Conservation (phyloP, 2,797 vertebrate genomes). For the Falco rusticolus region DNA sequence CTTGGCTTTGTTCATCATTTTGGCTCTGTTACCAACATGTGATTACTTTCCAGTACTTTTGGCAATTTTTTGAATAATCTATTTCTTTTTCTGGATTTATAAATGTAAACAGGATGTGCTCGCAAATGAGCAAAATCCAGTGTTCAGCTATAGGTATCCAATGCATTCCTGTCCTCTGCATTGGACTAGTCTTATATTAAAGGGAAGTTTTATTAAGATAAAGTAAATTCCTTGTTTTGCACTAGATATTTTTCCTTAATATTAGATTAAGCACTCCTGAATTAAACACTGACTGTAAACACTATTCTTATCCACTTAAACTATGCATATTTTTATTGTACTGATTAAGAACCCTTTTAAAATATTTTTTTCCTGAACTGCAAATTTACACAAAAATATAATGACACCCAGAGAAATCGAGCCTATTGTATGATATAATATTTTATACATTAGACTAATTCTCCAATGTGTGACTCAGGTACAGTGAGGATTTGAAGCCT, state of each 20-base stretch:
- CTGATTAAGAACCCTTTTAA: not conserved
- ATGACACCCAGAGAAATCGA: not conserved
- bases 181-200: not conserved
- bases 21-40: not conserved
- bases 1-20: not conserved
- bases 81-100: not conserved
- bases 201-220: not conserved
- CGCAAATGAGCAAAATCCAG: not conserved
- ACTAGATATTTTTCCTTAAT: not conserved
- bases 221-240: not conserved
- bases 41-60: not conserved
- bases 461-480: not conserved
- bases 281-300: not conserved
- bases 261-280: not conserved
- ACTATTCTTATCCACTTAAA: not conserved
- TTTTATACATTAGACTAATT: not conserved
- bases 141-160: not conserved
- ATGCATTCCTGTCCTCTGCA: not conserved
- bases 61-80: not conserved
- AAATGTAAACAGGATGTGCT: conserved; percentile 1
- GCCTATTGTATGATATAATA: not conserved
- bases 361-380: not conserved
- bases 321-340: not conserved
- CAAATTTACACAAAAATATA: not conserved
- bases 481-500: not conserved